A percentile compares a stretch with the other conserved stretches of the same genome.
Conservation (phyloP, 2,113 vertebrate species). For the Hepsetus odoe region DNA sequence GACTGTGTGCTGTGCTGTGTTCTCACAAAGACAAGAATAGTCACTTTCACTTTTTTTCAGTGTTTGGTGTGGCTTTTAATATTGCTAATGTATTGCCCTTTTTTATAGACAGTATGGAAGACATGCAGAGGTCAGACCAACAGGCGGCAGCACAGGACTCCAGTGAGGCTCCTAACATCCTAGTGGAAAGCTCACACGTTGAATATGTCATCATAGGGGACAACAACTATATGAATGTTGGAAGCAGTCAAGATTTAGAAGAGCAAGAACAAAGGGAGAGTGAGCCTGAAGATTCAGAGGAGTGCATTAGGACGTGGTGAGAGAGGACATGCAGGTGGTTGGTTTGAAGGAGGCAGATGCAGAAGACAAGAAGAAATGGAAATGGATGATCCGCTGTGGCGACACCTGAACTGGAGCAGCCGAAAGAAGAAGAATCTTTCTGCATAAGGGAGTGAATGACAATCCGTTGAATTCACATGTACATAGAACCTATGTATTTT, state of each 20-base stretch:
- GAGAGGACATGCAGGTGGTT: background rate
- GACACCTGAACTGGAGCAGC: no score
- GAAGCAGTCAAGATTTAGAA: constrained; percentile 25
- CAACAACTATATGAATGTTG: constrained; percentile 67
- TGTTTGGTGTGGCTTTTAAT: background rate
- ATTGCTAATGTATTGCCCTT: background rate
- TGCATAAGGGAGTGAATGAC: no score
- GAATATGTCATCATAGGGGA: constrained; percentile 74
- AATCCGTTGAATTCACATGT: no score
- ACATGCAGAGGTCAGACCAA: constrained; percentile 40
- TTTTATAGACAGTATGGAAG: constrained; percentile 10
- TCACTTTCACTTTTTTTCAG: no score
- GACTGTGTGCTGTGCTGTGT: no score
- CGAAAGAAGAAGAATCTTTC: no score
- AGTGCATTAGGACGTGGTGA: background rate
- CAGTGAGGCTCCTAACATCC: constrained; percentile 48
- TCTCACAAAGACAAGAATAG: no score
- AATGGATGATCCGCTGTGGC: no score
- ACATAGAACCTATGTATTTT: no score
- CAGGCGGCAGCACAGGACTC: constrained; percentile 36
- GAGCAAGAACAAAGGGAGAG: constrained; percentile 9
- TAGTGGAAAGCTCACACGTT: constrained; percentile 62
- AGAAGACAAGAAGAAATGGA: no score
- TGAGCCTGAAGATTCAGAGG: background rate
- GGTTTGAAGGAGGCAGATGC: no score